A percentile compares a stretch with the other conserved stretches of the same genome.
phyloP scores from a whole-genome alignment of 2,113 vertebrate species.

The Ameiurus melas region DNA sequence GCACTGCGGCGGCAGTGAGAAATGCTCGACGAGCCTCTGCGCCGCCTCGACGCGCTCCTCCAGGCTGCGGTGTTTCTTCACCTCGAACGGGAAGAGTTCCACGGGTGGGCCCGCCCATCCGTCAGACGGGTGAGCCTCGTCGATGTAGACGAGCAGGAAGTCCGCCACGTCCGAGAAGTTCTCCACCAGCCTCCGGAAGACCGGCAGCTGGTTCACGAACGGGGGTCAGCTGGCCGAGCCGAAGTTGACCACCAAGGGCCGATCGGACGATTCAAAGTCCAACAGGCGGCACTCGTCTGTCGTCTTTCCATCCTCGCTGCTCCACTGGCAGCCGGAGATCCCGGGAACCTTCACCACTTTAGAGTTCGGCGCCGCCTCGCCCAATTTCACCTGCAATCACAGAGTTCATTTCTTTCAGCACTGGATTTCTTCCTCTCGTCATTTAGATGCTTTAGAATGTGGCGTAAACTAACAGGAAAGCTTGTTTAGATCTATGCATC shows the following conservation, averaged over 20 bases:
- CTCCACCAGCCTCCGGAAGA: slow-evolving; percentile 92
- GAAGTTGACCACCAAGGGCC: slow-evolving; percentile 95
- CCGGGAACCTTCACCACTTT: slow-evolving; percentile 85
- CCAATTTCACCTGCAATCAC: slow-evolving; percentile 84
- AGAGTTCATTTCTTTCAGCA: not conserved
- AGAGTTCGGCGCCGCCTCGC: slow-evolving; percentile 91
- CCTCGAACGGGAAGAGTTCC: slow-evolving; percentile 81
- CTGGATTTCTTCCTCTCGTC: not conserved
- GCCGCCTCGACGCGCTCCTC: slow-evolving; percentile 90
- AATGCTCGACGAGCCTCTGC: slow-evolving; percentile 81
- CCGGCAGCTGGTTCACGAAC: slow-evolving; percentile 88
- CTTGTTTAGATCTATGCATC: not conserved
- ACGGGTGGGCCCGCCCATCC: slow-evolving; percentile 89
- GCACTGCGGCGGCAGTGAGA: slow-evolving; percentile 89
- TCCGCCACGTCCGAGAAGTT: slow-evolving; percentile 92
- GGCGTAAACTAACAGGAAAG: not conserved
- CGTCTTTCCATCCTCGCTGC: slow-evolving; percentile 45
- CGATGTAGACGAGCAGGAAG: slow-evolving; percentile 96
- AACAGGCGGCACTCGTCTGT: slow-evolving; percentile 82
- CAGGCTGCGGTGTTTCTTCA: slow-evolving; percentile 87
- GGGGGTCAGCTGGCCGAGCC: slow-evolving; percentile 98
- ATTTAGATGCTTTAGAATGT: not conserved
- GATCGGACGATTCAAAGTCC: slow-evolving; percentile 86
- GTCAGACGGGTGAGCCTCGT: slow-evolving; percentile 95
- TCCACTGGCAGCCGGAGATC: slow-evolving; percentile 61